Conservation (phyloP, 2,797 vertebrate genomes). For the Hyperoplus lanceolatus region DNA sequence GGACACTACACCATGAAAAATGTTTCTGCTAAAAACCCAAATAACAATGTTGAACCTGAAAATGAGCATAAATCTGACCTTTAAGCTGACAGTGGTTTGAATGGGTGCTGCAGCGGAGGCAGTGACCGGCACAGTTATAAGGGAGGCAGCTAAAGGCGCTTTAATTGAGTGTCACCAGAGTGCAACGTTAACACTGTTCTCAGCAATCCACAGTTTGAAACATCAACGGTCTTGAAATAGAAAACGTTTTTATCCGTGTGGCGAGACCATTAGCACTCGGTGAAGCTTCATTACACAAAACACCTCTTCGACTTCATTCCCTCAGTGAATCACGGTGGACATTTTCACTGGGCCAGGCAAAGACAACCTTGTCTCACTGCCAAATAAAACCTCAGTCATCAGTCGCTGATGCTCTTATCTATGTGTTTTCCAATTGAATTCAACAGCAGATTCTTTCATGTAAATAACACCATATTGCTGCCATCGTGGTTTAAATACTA, state of each 20-base stretch:
- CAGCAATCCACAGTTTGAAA: constrained; percentile 49
- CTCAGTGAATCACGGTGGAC: constrained; percentile 40
- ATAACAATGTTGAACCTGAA: too few species aligned
- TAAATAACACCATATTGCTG: neutral
- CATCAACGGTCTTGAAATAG: constrained; percentile 58
- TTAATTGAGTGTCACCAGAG: constrained; percentile 43
- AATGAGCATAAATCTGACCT: too few species aligned
- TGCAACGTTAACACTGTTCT: constrained; percentile 50
- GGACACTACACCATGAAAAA: too few species aligned
- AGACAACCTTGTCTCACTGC: constrained; percentile 23
- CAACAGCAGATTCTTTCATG: neutral
- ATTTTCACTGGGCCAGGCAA: constrained; percentile 26
- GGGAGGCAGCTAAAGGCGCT: constrained; percentile 13
- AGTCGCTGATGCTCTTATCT: neutral
- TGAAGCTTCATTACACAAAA: constrained; percentile 62
- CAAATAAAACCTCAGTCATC: constrained; percentile 38
- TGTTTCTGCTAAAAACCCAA: too few species aligned
- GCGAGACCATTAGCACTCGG: constrained; percentile 44
- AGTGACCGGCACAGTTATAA: constrained; percentile 7
- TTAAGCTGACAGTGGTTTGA: constrained; percentile 2
- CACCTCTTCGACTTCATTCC: constrained; percentile 26
- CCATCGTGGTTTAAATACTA: neutral
- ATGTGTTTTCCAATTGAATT: neutral
- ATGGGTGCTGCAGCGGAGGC: neutral
- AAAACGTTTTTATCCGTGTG: constrained; percentile 57